These are phyloP conservation scores for Ceyx melanurus DNA, from an alignment of 2,113 vertebrate species.

Conservation along the genomic window DNA sequence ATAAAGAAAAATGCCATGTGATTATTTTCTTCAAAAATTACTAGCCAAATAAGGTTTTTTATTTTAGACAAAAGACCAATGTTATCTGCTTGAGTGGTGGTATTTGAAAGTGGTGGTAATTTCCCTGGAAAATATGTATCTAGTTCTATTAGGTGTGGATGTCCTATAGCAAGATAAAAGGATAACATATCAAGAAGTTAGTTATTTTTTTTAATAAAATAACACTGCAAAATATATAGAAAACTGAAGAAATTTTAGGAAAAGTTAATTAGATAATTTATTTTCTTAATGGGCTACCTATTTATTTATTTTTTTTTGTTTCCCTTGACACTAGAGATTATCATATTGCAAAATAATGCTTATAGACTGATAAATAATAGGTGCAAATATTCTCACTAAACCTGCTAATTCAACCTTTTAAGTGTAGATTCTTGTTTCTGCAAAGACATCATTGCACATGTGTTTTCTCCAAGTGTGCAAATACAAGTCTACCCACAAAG, in stretches of 20 bases:
- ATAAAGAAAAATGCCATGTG: neutral
- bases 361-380: neutral
- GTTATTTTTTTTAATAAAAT: neutral
- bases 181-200: neutral
- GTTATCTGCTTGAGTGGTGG: neutral
- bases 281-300: neutral
- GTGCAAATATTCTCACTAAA: neutral
- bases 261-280: neutral
- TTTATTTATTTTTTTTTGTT: neutral
- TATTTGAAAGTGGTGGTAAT: neutral
- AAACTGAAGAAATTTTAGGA: neutral
- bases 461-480: neutral
- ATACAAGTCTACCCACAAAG: neutral
- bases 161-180: neutral
- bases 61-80: neutral
- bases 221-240: neutral
- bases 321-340: neutral
- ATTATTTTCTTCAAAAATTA: constrained; percentile 8
- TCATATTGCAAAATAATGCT: neutral
- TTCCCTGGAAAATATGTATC: neutral
- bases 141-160: neutral
- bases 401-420: neutral
- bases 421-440: neutral
- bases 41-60: neutral
- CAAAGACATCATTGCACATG: neutral